A percentile compares a stretch with the other conserved stretches of the same genome.
Conservation (phyloP, 1,140 invertebrate genomes). For the Goniozus legneri region DNA sequence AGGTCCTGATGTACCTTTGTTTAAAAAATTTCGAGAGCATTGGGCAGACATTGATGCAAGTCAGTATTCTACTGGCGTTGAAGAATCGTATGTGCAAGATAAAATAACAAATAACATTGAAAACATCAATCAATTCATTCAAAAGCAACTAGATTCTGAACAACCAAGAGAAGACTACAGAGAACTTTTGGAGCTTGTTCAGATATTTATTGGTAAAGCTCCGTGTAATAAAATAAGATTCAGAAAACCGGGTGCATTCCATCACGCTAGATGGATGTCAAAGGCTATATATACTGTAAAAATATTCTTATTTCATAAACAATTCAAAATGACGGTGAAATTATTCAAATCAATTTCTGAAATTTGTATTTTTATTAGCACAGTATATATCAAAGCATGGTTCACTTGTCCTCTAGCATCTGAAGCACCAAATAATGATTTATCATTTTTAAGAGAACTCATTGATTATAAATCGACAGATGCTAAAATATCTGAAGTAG, state of each 20-base stretch:
- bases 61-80: not conserved
- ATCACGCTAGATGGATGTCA: conserved; percentile 40
- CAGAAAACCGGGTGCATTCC: conserved; percentile 26
- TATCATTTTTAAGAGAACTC: conserved; percentile 8
- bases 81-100: not conserved
- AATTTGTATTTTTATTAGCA: conserved; percentile 29
- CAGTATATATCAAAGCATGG: conserved; percentile 31
- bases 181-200: conserved; percentile 24
- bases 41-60: conserved; percentile 28
- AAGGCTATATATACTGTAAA: conserved; percentile 40
- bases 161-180: conserved; percentile 24
- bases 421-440: conserved; percentile 25
- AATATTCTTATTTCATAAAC: conserved; percentile 31
- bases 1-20: conserved; percentile 28
- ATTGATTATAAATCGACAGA: conserved; percentile 2
- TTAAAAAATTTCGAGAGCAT: conserved; percentile 28
- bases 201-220: conserved; percentile 23
- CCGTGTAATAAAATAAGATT: conserved; percentile 6
- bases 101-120: not conserved
- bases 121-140: not conserved
- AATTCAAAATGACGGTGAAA: conserved; percentile 26
- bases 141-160: not conserved
- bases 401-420: conserved; percentile 19
- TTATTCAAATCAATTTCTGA: conserved; percentile 28
- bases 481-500: conserved; percentile 17